Percentiles rank a stretch among this genome's conserved stretches.
Evolutionary conservation across 2,797 vertebrate species (phyloP).

Genomic region (Darevskia nairensis): DNA sequence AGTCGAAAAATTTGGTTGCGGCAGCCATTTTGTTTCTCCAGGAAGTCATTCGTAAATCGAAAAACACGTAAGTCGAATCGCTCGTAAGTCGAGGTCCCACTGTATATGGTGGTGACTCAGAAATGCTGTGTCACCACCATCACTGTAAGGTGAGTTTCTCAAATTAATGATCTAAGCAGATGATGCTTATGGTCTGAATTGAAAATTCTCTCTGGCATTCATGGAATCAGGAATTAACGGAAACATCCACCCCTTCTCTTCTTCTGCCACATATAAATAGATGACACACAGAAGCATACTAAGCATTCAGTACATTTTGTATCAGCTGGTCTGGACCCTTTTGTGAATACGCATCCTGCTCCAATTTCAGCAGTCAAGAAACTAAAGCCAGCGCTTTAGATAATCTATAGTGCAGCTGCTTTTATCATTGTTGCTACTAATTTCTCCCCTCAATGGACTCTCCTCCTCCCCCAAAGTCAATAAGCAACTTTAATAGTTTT

Average conservation of each 20-base stretch:
- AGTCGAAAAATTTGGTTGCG: too few species aligned
- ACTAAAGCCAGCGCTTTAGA: slow-evolving; percentile 5
- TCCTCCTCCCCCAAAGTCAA: neutral
- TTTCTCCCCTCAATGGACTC: neutral
- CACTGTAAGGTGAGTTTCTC: slow-evolving; percentile 1
- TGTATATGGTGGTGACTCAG: neutral
- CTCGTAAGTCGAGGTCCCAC: too few species aligned
- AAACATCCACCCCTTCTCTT: slow-evolving; percentile 7
- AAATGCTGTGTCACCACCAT: rapidly evolving
- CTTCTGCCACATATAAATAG: slow-evolving; percentile 12
- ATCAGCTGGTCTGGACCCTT: slow-evolving; percentile 29
- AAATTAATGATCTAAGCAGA: neutral
- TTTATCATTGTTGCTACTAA: slow-evolving; percentile 23
- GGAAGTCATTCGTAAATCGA: too few species aligned
- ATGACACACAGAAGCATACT: slow-evolving; percentile 21
- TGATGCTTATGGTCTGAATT: neutral
- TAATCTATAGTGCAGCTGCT: slow-evolving; percentile 50
- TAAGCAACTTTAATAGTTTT: neutral
- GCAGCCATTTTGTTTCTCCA: too few species aligned
- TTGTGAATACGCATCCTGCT: slow-evolving; percentile 17
- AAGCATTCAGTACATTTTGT: neutral
- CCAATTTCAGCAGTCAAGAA: slow-evolving; percentile 17
- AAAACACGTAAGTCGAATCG: too few species aligned
- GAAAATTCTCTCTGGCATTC: slow-evolving; percentile 22
- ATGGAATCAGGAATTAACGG: slow-evolving; percentile 22